phyloP scores from a whole-genome alignment of 1,140 invertebrate genomes.

The Eriosoma lanigerum region DNA sequence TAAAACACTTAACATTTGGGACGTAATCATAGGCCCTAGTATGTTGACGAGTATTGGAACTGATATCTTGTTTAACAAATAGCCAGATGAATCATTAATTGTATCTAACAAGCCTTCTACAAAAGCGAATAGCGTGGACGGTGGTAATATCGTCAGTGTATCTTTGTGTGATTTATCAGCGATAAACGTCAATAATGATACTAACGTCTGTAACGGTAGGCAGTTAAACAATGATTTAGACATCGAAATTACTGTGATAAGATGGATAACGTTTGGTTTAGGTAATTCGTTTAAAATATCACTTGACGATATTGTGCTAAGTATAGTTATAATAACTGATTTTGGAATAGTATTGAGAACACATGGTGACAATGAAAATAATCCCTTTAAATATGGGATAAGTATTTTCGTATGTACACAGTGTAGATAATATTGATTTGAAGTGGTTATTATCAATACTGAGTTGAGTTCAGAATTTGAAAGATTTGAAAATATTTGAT shows the following conservation, averaged over 20 bases:
- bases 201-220: background rate
- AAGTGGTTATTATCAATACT: background rate
- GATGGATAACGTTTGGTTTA: background rate
- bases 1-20: background rate
- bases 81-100: background rate
- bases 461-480: background rate
- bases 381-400: too few relatives aligned
- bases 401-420: fast-evolving
- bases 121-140: background rate
- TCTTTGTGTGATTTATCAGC: background rate
- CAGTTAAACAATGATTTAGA: background rate
- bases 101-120: background rate
- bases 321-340: background rate
- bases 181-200: background rate
- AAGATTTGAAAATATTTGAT: background rate
- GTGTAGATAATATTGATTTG: background rate
- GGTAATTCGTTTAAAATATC: background rate
- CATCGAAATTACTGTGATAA: background rate
- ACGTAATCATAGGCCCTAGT: background rate
- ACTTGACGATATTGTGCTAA: background rate
- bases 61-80: background rate
- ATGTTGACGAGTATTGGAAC: background rate
- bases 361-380: background rate
- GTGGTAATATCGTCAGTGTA: fast-evolving
- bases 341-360: background rate